Conservation (phyloP, 2,888 invertebrate genomes). For the Lasioglossum villosulum region DNA sequence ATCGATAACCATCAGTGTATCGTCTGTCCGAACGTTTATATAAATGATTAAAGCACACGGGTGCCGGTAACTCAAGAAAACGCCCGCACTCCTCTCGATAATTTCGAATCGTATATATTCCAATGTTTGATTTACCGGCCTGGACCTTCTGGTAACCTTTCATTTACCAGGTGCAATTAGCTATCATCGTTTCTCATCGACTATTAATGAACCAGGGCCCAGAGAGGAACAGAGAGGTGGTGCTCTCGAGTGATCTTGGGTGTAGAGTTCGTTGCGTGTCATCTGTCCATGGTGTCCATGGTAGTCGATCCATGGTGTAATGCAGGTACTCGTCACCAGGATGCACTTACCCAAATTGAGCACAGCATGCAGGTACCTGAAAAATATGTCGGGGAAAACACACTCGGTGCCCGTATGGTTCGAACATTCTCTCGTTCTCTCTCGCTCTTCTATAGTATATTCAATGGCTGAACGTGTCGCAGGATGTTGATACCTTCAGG, state of each 20-base stretch:
- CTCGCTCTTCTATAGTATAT: conserved; percentile 17
- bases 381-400: conserved; percentile 21
- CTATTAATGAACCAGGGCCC: conserved; percentile 37
- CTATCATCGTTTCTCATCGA: conserved; percentile 53
- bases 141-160: conserved; percentile 37
- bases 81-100: conserved; percentile 39
- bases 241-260: conserved; percentile 3
- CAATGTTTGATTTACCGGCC: conserved; percentile 41
- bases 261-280: conserved; percentile 32
- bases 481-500: conserved; percentile 32
- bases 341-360: conserved; percentile 18
- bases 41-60: conserved; percentile 44
- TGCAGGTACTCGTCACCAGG: conserved; percentile 38
- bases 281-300: conserved; percentile 24
- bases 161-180: conserved; percentile 41
- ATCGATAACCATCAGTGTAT: conserved; percentile 30
- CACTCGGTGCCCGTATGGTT: conserved; percentile 44
- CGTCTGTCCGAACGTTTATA: conserved; percentile 28
- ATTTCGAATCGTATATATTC: conserved; percentile 48
- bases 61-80: conserved; percentile 39
- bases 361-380: conserved; percentile 34
- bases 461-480: conserved; percentile 4
- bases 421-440: not conserved
- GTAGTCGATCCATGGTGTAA: conserved; percentile 25
- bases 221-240: conserved; percentile 21